Conservation (phyloP, 2,797 vertebrate genomes). For the Chrosomus eos region DNA sequence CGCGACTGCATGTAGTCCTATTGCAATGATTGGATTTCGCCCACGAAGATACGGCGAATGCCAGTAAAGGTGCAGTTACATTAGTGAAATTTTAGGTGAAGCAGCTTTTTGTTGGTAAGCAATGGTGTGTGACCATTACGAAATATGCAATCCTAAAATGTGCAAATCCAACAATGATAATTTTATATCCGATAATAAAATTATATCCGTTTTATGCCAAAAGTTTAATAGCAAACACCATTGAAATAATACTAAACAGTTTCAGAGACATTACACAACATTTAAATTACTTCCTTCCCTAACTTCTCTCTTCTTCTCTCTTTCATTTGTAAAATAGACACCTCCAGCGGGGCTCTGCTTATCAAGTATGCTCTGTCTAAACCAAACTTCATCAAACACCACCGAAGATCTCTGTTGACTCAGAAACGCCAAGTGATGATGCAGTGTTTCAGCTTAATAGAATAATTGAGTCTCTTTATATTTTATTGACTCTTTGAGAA, state of each 20-base stretch:
- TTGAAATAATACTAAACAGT: neutral
- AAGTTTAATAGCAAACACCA: neutral
- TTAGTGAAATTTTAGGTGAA: neutral
- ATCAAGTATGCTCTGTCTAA: conserved; percentile 71
- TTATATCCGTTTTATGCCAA: too few relatives aligned
- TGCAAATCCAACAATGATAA: neutral
- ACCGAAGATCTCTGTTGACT: conserved; percentile 67
- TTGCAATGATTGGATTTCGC: too few relatives aligned
- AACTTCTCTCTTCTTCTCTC: neutral
- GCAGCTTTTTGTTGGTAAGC: neutral
- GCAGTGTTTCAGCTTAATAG: conserved; percentile 71
- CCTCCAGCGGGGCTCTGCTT: conserved; percentile 64
- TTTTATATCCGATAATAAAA: neutral
- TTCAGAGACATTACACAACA: neutral
- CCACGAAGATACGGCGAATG: neutral
- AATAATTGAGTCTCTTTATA: conserved; percentile 71
- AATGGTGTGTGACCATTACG: too few relatives aligned
- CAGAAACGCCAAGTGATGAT: conserved; percentile 65
- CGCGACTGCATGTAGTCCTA: too few relatives aligned
- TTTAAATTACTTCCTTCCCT: neutral
- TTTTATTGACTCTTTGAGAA: conserved; percentile 66
- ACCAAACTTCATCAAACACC: conserved; percentile 63
- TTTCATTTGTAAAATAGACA: conserved; percentile 46
- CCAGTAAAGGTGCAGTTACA: neutral
- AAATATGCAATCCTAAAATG: too few relatives aligned